These are phyloP conservation scores for Ceyx margarethae DNA, from an alignment of 2,113 vertebrate species.

Conservation along the genomic window DNA sequence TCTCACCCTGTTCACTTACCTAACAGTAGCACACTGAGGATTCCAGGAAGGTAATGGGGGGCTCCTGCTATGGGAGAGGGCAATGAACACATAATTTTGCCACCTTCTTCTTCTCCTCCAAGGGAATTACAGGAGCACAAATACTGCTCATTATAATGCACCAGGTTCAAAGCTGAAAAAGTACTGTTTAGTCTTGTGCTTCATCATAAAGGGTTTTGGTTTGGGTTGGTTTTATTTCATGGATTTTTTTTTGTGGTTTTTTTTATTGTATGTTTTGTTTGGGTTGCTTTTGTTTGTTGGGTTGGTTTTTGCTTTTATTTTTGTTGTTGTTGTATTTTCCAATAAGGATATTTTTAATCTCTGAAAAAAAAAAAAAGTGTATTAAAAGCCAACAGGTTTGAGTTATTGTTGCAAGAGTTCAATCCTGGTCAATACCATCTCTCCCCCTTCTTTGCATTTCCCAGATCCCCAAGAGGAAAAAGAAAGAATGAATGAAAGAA, in stretches of 20 bases:
- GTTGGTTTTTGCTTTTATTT: too few species aligned
- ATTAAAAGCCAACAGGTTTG: neutral
- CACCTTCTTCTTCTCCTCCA: neutral
- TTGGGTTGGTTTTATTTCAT: neutral
- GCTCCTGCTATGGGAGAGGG: neutral
- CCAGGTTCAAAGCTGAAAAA: neutral
- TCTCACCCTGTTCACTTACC: neutral
- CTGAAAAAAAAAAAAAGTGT: neutral
- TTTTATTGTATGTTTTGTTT: too few species aligned
- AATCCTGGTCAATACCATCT: neutral
- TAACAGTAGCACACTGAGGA: neutral
- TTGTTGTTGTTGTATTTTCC: neutral
- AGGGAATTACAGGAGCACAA: neutral
- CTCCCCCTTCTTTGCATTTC: neutral
- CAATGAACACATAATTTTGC: rapidly evolving
- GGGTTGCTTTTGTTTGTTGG: neutral
- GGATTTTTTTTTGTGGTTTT: neutral
- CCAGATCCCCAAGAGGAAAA: neutral
- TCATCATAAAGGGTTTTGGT: neutral
- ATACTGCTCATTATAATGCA: neutral
- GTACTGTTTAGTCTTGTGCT: neutral
- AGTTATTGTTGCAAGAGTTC: neutral
- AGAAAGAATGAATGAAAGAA: conserved; percentile 12
- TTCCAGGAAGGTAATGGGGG: rapidly evolving
- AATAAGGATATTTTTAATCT: neutral